These are phyloP conservation scores for Meliscaeva auricollis DNA, from an alignment of 2,888 invertebrate genomes.

Conservation along the genomic window DNA sequence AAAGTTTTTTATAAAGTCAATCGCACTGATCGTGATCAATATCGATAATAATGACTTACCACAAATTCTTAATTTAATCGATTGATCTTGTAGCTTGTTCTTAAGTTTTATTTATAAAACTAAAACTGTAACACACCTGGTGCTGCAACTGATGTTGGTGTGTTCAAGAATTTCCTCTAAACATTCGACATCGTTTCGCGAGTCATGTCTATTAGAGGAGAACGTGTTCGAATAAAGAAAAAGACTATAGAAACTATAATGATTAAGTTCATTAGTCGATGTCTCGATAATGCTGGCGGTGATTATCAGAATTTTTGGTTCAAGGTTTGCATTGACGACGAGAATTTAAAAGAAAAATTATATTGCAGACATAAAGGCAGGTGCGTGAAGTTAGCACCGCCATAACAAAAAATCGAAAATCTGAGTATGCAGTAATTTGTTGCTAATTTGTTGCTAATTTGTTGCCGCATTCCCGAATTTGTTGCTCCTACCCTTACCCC, in stretches of 20 bases:
- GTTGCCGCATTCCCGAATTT: too few species aligned
- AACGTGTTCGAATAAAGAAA: conserved; percentile 10
- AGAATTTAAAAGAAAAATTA: background rate
- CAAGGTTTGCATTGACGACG: conserved; percentile 14
- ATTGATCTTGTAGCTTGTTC: background rate
- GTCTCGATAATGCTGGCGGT: conserved; percentile 10
- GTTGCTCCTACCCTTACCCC: too few species aligned
- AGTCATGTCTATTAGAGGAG: background rate
- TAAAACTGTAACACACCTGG: conserved; percentile 48
- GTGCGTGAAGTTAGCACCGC: too few species aligned
- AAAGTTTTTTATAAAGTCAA: too few species aligned
- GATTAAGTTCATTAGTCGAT: conserved; percentile 25
- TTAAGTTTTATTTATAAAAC: conserved; percentile 20
- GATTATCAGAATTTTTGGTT: conserved; percentile 9
- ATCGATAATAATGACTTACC: conserved; percentile 8
- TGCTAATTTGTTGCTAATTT: too few species aligned
- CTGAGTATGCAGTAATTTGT: background rate
- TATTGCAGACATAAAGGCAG: conserved; percentile 13
- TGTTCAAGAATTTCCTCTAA: conserved; percentile 34
- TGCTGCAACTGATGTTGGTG: background rate
- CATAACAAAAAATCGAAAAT: too few species aligned
- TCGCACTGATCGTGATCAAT: background rate
- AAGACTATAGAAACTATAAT: background rate
- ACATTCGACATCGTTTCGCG: conserved; percentile 6
- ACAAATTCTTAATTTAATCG: conserved; percentile 30